phyloP scores from a whole-genome alignment of 2,113 vertebrate species.

The Gallinago paraguaiae region DNA sequence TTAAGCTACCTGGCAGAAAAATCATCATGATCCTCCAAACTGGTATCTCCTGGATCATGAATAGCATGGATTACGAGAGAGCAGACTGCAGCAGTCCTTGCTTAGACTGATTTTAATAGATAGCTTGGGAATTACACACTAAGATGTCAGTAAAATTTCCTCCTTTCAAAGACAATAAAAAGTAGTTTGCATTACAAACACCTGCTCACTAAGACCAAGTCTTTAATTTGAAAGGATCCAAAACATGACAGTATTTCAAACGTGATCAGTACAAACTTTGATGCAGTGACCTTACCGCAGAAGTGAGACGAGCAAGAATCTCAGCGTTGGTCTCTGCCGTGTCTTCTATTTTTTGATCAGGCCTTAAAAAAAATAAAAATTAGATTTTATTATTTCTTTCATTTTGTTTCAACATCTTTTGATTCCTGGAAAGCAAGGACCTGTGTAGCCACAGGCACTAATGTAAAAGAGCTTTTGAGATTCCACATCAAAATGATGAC shows the following conservation, averaged over 20 bases:
- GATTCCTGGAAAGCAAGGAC: slow-evolving; percentile 37
- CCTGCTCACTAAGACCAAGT: not conserved
- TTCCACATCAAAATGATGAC: slow-evolving; percentile 31
- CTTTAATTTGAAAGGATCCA: slow-evolving; percentile 26
- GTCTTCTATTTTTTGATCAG: slow-evolving; percentile 89
- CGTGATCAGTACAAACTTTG: slow-evolving; percentile 4
- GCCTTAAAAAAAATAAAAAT: slow-evolving; percentile 75
- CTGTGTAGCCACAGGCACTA: slow-evolving; percentile 21
- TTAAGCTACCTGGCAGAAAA: not conserved
- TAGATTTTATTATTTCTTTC: slow-evolving; percentile 45
- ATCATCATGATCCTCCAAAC: not conserved
- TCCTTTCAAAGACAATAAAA: not conserved
- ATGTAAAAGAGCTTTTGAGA: slow-evolving; percentile 43
- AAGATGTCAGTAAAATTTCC: not conserved
- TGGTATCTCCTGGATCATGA: not conserved
- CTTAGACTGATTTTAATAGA: not conserved
- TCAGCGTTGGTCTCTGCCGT: slow-evolving; percentile 87
- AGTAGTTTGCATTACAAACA: not conserved
- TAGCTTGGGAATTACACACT: not conserved
- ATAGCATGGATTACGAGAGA: not conserved
- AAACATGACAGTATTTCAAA: slow-evolving; percentile 25
- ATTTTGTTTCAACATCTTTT: slow-evolving; percentile 35
- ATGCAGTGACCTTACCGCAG: slow-evolving; percentile 81
- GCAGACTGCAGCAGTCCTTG: not conserved
- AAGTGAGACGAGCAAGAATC: slow-evolving; percentile 92